Base-by-base conservation (phyloP, 2,113 vertebrate genomes). In the Mastomys natalensis region DNA sequence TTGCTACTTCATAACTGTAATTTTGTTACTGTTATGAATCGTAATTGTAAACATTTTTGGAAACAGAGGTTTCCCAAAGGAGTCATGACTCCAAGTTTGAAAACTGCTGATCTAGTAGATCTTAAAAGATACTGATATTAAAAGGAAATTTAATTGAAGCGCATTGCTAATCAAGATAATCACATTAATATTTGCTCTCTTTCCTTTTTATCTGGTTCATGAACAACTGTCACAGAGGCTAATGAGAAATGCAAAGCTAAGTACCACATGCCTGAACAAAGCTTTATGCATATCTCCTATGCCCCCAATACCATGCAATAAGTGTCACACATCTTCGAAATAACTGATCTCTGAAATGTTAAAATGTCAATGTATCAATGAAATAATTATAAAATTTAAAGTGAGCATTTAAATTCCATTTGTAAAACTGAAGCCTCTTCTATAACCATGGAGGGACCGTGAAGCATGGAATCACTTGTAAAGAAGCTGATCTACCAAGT, bases 111-210 rank as follows among this genome's bases (percentile, higher is more conserved):
- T 8, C 34, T 62, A 62, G 51, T 76, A 26, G 21, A 5, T 90
- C 81, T 91, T 93, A 94, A 93, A 95, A 95, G 16, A 93, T 22
- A 74, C 22, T 85, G n/a, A 93, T 40, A 86, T 76, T 73, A 93
- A 87, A 85, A 86, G n/a, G 21, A 94, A 64, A 37, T 81, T 90
- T 73, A 95, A 92, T 64, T 93, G 78, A 93, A 58, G 3, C 81
- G 34, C 37, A 92, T 81, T 53, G 76, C 62, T 86, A 96, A 96
- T 86, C 81, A 95, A 92, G 31, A 62, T 66, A 62, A 94, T 87
- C 94, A 95, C 3, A 90, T 70, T 94, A 82, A 72, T 62, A 40
- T 87, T 94, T 55, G 34, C 60, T 53, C 89, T 93, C 91, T 93
- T 73, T 48, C 43, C 45, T 89, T 93, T 77, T 72, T 91, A 77